Evolutionary conservation across 2,113 vertebrate species (phyloP), one percentile per base, ranked within the genome.

Genomic region (Edolisoma coerulescens): DNA sequence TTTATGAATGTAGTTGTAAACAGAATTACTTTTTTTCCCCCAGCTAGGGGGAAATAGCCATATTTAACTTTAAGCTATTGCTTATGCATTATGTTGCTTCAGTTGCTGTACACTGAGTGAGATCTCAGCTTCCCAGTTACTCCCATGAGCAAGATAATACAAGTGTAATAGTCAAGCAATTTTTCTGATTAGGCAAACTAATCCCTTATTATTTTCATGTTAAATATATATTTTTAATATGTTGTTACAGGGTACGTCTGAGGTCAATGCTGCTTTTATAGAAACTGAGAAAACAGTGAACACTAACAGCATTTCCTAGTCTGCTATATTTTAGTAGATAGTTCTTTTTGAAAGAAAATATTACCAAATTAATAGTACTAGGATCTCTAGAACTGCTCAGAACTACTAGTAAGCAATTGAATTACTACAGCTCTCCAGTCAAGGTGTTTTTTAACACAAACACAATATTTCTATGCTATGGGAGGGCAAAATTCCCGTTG

Each of bases 401-500:
- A 73, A 47, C 37, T 69, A 30, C 16, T 67, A 53, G 15, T 20
- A 60, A 49, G 42, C 28, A 57, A 26, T 10, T 16, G 21, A 54
- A 20, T 56, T 57, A 41, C 17, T 19, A 23, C 9, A 75, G 6
- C 13, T n/a, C 22, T 77, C 27, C 17, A 20, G 12, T 32, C 24
- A 50, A 44, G 10, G 23, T 16, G 21, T 13, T 50, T 71, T 23
- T 44, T 20, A 61, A 63, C 57, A 52, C 5, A 77, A 39, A 60
- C 4, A 11, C 21, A 32, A 0, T n/a, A 35, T 56, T 75, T 63
- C 24, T 70, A 0, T n/a, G 21, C 21, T 37, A n/a, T 35, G 19
- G 9, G 5, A 73, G 4, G 16, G 28, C 15, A 64, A 49, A 87
- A 54, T 37, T 79, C 22, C 13, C 2, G 0, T 2, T 49, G 44